Evolutionary conservation across 23 tunicate genomes (phyloP), one percentile per base, ranked within the genome.

Genomic region (Phallusia fumigata): DNA sequence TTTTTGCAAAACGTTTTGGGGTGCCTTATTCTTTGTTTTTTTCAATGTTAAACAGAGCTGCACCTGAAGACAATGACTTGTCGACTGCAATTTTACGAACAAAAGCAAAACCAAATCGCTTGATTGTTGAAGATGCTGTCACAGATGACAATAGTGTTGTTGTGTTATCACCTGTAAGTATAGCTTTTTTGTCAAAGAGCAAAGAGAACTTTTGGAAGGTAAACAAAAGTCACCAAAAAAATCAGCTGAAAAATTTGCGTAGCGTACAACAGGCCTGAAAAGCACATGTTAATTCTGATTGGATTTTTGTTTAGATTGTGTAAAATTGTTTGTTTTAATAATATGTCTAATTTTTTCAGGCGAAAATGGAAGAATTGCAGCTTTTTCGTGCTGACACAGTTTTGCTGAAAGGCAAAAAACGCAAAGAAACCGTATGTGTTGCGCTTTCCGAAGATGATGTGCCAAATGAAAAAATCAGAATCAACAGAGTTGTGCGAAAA

Each of bases 331-430:
- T n/a, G n/a, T n/a, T n/a, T n/a, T n/a, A n/a, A n/a, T n/a, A n/a
- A n/a, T n/a, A n/a, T n/a, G n/a, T n/a, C n/a, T n/a, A n/a, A n/a
- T 77, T 80, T 36, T 74, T 76, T 47, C 72, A 96, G 90, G 90
- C 85, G 13, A 96, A 96, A 84, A 96, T 96, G 99, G 97, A 89
- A 50, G 99, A 96, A 49, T 53, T 96, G 44, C 88, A 88, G 44
- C 86, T 96, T 0, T 96, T 96, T 77, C 88, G 99, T 73, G 99
- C 98, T 18, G 99, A 96, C 83, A 96, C 99, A 22, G 99, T 96
- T 22, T 33, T 96, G 47, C 52, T 96, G 52, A 96, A 96, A 80
- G 99, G 99, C 35, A 96, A 96, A 58, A 96, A 96, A 69, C 85
- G 99, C 32, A 92, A 85, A 85, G 99, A 96, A 79, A 96, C 99